Conservation (phyloP, 1,140 invertebrate genomes). For the Ylistrum balloti region DNA sequence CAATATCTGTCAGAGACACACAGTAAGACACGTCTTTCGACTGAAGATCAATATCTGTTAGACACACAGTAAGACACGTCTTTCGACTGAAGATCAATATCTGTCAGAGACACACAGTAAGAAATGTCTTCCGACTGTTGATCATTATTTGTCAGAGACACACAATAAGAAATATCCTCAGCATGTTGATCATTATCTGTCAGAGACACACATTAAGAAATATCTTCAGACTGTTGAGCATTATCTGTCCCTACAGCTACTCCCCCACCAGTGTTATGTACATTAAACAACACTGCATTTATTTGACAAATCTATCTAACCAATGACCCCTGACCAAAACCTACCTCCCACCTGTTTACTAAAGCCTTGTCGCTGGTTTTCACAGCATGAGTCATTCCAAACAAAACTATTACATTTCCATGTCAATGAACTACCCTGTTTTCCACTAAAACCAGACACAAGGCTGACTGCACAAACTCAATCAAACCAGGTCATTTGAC, state of each 20-base stretch:
- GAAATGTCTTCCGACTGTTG: too few species aligned
- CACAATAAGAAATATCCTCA: neutral
- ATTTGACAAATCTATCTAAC: slow-evolving; percentile 17
- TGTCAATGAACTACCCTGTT: slow-evolving; percentile 19
- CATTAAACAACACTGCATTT: neutral
- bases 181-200: too few species aligned
- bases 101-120: too few species aligned
- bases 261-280: neutral
- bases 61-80: too few species aligned
- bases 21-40: too few species aligned
- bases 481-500: neutral
- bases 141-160: neutral
- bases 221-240: neutral
- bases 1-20: too few species aligned
- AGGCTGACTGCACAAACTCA: slow-evolving; percentile 24
- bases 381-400: neutral
- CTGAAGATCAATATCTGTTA: too few species aligned
- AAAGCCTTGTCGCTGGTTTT: neutral
- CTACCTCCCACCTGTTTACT: neutral
- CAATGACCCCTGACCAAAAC: slow-evolving; percentile 17
- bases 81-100: too few species aligned
- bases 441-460: neutral
- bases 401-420: slow-evolving; percentile 28
- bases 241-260: neutral
- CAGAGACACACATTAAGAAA: neutral